Conservation (phyloP, 2,113 vertebrate genomes). For the Halichoeres trimaculatus region DNA sequence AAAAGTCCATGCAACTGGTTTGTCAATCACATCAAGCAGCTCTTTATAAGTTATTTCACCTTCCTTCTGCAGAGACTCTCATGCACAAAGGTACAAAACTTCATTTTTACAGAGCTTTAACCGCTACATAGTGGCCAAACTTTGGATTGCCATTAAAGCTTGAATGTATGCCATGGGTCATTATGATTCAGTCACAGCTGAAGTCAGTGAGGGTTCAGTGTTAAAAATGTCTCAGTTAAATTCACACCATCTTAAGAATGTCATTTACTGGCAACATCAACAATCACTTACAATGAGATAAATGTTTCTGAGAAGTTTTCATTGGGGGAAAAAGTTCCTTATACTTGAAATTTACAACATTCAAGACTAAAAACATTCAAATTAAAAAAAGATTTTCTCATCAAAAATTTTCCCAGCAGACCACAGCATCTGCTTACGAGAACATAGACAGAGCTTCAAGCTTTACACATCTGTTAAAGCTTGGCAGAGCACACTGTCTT, state of each 20-base stretch:
- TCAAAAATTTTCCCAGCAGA: neutral
- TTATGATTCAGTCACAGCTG: neutral
- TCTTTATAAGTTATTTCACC: constrained; percentile 1
- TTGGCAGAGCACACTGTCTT: neutral
- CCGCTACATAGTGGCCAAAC: neutral
- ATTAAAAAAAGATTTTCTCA: neutral
- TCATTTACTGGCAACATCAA: too few relatives aligned
- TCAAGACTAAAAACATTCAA: neutral
- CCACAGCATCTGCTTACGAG: neutral
- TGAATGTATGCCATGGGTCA: neutral
- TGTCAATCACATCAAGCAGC: neutral
- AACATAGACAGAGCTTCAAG: neutral
- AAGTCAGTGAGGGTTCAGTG: neutral
- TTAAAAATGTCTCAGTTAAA: too few relatives aligned
- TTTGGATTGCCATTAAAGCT: neutral
- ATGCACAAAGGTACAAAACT: too few relatives aligned
- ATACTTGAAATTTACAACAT: neutral
- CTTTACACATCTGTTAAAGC: neutral
- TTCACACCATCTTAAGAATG: too few relatives aligned
- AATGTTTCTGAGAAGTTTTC: too few relatives aligned
- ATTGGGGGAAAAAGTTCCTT: too few relatives aligned
- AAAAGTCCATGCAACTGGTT: neutral
- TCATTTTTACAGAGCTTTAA: neutral
- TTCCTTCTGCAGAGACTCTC: neutral
- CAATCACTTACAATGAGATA: too few relatives aligned